Base-by-base conservation (phyloP, 1,140 invertebrate species). In the Leptinotarsa texana region DNA sequence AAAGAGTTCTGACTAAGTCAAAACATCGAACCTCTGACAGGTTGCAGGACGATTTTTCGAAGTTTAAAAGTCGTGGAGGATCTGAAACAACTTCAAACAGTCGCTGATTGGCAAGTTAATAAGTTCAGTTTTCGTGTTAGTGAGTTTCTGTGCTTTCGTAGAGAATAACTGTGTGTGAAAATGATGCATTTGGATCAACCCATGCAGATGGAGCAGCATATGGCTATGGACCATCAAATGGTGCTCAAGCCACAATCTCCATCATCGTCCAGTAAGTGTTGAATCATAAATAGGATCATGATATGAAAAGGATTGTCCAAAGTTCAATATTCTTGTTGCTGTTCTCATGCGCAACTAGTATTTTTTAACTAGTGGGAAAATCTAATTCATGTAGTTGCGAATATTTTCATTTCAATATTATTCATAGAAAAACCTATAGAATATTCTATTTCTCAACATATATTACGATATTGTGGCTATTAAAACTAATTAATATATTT, bases 211-310 rank as follows among this genome's bases (percentile, higher is more conserved):
- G 78, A 42, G 2, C 33, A 42, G 33, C 33, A 42, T 42, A 42
- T 42, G 33, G 33, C 33, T 42, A 42, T 42, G 33, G 33, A 42
- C 33, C 33, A 42, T 3, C 33, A 42, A 42, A 42, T 42, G 33
- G 33, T 42, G 8, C 33, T 11, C 33, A 42, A 78, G 27, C 47
- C 76, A 1, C 78, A 77, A 48, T 74, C 73, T 17, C 78, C 78
- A 13, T 68, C 75, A 11, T 73, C 77, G 51, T 79, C 78, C 57
- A 79, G 78, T 79, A 77, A 79, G 78, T 75, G 11, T 47, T 24
- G 21, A 21, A 42, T 42, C 33, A 33, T 33, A 6, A 6, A 33
- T 0, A 27, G 5, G 27, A 27, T 6, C 5, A 11, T 33, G 33
- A 11, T 11, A 11, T 33, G 33, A 2, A 11, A 0, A 33, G 6